A percentile compares a stretch with the other conserved stretches of the same genome.
These are phyloP conservation scores for Bimastos eiseni DNA, from an alignment of 2,888 invertebrate species.

Conservation along the genomic window DNA sequence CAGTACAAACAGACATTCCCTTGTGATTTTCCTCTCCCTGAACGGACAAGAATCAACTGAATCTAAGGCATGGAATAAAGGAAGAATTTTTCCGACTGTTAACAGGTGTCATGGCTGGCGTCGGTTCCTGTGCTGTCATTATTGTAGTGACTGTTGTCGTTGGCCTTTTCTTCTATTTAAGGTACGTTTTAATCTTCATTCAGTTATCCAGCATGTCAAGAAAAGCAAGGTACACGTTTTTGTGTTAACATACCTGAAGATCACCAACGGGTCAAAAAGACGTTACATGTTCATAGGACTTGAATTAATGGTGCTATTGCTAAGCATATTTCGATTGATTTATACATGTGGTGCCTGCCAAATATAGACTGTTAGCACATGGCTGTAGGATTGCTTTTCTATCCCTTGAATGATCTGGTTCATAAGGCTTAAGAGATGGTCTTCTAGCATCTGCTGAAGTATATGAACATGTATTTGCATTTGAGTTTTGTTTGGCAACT, in stretches of 20 bases:
- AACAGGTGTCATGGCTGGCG: conserved; percentile 33
- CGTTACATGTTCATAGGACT: neutral
- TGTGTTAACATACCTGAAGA: too few species aligned
- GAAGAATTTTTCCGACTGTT: neutral
- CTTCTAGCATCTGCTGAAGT: neutral
- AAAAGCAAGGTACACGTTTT: too few species aligned
- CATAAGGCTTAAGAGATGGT: neutral
- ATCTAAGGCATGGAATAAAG: neutral
- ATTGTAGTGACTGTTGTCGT: neutral
- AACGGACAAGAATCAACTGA: neutral
- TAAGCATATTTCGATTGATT: neutral
- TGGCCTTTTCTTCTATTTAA: neutral
- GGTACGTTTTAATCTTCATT: conserved; percentile 6
- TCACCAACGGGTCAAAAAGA: too few species aligned
- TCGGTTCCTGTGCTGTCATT: conserved; percentile 20
- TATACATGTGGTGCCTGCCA: neutral
- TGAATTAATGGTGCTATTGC: neutral
- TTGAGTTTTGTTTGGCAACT: neutral
- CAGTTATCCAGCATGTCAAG: neutral
- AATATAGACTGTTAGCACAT: neutral
- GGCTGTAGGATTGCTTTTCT: neutral
- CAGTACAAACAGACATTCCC: neutral
- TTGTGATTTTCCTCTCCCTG: neutral
- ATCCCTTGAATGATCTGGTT: neutral
- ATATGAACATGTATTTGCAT: neutral